phyloP scores from a whole-genome alignment of 2,797 vertebrate genomes.

The Sebastes flavidus region DNA sequence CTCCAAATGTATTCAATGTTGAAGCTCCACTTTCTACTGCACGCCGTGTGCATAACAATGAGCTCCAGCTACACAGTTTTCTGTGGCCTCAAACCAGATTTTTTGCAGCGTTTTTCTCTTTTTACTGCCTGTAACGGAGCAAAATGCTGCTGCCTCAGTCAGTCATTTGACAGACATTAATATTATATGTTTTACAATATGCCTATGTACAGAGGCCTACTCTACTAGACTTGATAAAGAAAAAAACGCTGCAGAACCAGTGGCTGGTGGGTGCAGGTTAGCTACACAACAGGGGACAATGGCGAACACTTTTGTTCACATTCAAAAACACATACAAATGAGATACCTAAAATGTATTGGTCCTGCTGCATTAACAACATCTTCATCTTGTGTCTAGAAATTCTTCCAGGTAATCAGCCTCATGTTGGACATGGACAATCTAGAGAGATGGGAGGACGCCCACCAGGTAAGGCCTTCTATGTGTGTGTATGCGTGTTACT shows the following conservation, averaged over 20 bases:
- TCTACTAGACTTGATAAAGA: background rate
- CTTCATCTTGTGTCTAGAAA: slow-evolving; percentile 81
- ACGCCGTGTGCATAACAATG: slow-evolving; percentile 39
- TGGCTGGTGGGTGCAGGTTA: background rate
- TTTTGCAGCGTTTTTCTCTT: slow-evolving; percentile 23
- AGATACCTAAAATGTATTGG: background rate
- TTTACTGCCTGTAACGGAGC: background rate
- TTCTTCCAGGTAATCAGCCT: slow-evolving; percentile 98
- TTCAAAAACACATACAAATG: background rate
- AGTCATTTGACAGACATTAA: slow-evolving; percentile 16
- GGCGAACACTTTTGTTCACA: background rate
- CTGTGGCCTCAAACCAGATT: slow-evolving; percentile 22
- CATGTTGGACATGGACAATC: slow-evolving; percentile 96
- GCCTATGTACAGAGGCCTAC: background rate
- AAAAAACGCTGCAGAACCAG: background rate
- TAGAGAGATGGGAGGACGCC: slow-evolving; percentile 95
- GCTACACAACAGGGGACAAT: background rate
- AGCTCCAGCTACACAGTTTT: slow-evolving; percentile 32
- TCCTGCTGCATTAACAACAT: background rate
- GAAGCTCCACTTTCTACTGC: slow-evolving; percentile 24
- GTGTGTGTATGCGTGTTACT: background rate
- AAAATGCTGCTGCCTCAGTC: slow-evolving; percentile 21
- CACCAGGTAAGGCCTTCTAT: slow-evolving; percentile 87
- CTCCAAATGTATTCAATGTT: slow-evolving; percentile 11
- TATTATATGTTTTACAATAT: slow-evolving; percentile 25